Conservation (phyloP, 2,113 vertebrate species). For the Miniopterus natalensis region DNA sequence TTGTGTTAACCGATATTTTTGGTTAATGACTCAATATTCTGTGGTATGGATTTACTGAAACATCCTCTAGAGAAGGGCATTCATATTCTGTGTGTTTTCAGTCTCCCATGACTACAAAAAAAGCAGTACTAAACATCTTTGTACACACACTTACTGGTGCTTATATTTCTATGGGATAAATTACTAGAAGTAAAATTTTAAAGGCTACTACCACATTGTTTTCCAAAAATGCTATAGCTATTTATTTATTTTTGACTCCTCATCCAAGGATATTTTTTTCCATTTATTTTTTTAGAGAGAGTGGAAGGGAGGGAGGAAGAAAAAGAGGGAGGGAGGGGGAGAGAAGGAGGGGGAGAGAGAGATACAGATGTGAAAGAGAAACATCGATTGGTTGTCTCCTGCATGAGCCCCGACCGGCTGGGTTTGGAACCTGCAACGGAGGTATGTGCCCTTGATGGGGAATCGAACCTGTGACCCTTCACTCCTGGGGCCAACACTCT, state of each 20-base stretch:
- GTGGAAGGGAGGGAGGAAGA: too few relatives aligned
- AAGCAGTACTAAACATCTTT: background rate
- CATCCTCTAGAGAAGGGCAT: constrained; percentile 1
- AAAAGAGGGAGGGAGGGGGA: too few relatives aligned
- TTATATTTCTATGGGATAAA: constrained; percentile 19
- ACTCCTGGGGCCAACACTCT: too few relatives aligned
- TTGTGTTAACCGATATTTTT: background rate
- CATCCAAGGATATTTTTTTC: too few relatives aligned
- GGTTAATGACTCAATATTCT: background rate
- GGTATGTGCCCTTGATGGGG: too few relatives aligned
- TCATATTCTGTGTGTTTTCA: background rate
- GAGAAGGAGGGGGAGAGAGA: too few relatives aligned
- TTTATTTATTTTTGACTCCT: background rate
- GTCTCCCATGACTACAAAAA: constrained; percentile 11
- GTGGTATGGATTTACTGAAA: constrained; percentile 51
- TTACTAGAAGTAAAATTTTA: constrained; percentile 6
- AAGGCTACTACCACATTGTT: background rate
- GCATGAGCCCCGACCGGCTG: too few relatives aligned
- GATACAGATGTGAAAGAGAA: too few relatives aligned
- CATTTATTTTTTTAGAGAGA: too few relatives aligned
- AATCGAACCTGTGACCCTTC: too few relatives aligned
- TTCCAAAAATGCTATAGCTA: background rate
- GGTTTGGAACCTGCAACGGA: too few relatives aligned
- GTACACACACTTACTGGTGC: background rate
- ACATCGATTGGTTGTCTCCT: too few relatives aligned